These are phyloP conservation scores for Mactromeris polynyma DNA, from an alignment of 2,888 invertebrate genomes.

Conservation along the genomic window DNA sequence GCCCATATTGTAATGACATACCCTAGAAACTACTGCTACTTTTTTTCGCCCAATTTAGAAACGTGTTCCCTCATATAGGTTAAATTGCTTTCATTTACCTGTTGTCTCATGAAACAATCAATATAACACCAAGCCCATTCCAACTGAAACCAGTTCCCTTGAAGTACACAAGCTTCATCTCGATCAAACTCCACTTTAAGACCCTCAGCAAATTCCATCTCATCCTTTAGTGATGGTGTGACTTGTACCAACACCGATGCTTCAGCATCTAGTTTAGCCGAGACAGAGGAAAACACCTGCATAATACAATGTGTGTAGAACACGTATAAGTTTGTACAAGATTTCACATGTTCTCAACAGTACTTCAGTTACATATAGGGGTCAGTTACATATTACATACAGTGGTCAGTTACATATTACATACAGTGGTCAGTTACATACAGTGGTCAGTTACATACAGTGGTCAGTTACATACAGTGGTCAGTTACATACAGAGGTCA, in stretches of 20 bases:
- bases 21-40: too few species aligned
- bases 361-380: too few species aligned
- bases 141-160: slow-evolving; percentile 70
- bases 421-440: too few species aligned
- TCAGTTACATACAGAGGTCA: too few species aligned
- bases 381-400: too few species aligned
- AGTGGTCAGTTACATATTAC: too few species aligned
- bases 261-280: slow-evolving; percentile 58
- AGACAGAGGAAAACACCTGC: slow-evolving; percentile 62
- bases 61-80: too few species aligned
- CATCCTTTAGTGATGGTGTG: slow-evolving; percentile 48
- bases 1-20: too few species aligned
- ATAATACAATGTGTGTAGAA: not conserved
- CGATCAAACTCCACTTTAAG: slow-evolving; percentile 39
- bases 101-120: slow-evolving; percentile 64
- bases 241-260: slow-evolving; percentile 63
- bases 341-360: too few species aligned
- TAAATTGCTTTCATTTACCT: slow-evolving; percentile 32
- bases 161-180: slow-evolving; percentile 48
- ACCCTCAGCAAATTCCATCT: slow-evolving; percentile 49
- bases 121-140: slow-evolving; percentile 74
- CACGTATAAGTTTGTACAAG: not conserved
- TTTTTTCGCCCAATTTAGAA: too few species aligned
- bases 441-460: too few species aligned
- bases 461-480: too few species aligned